These are phyloP conservation scores for Oxyruncus cristatus DNA, from an alignment of 2,113 vertebrate genomes.

Conservation along the genomic window DNA sequence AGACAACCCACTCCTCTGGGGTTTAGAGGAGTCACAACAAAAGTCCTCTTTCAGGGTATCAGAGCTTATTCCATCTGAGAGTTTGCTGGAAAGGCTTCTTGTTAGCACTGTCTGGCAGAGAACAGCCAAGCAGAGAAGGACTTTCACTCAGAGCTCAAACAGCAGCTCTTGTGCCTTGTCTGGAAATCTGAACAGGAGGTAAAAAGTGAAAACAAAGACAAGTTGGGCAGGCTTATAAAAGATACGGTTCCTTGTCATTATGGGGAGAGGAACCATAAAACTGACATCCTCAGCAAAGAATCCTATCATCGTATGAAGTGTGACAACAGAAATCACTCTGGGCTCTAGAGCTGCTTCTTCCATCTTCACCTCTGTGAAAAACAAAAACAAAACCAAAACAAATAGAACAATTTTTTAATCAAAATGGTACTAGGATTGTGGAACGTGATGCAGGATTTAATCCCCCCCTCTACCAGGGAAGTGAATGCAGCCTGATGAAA, in stretches of 20 bases:
- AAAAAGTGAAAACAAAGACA: constrained; percentile 23
- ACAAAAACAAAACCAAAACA: not conserved
- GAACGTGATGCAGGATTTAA: not conserved
- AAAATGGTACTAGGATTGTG: not conserved
- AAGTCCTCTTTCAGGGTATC: constrained; percentile 4
- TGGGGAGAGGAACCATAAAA: not conserved
- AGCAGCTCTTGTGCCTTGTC: not conserved
- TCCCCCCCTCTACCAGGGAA: not conserved
- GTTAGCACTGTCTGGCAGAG: constrained; percentile 20
- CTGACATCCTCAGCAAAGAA: not conserved
- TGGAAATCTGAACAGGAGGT: not conserved
- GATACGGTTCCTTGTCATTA: not conserved
- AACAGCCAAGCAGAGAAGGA: not conserved
- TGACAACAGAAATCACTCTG: not conserved
- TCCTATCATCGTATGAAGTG: not conserved
- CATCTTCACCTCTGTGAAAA: not conserved
- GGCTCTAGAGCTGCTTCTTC: not conserved
- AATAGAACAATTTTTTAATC: not conserved
- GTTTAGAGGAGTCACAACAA: not conserved
- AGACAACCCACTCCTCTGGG: not conserved
- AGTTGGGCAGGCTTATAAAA: not conserved
- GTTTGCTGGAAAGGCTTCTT: not conserved
- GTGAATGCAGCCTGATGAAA: not conserved
- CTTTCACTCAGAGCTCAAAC: constrained; percentile 10
- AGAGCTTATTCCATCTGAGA: not conserved